phyloP scores from a whole-genome alignment of 1,140 invertebrate species.

The Nasonia longicornis region DNA sequence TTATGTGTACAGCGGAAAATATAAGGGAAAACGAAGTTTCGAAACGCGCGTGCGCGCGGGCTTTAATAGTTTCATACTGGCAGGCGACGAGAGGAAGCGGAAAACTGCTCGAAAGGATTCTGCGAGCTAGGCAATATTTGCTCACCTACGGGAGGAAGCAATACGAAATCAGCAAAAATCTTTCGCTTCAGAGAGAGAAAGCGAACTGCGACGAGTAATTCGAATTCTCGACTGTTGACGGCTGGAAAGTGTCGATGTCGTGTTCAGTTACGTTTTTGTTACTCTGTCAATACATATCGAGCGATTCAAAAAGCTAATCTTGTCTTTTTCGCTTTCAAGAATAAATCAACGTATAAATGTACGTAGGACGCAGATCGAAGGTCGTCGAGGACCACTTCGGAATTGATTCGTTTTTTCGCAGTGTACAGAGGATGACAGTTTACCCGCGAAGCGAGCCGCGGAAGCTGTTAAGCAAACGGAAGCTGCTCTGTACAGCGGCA shows the following conservation, averaged over 20 bases:
- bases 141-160: background rate
- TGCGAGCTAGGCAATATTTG: background rate
- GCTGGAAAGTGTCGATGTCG: no score
- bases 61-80: background rate
- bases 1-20: background rate
- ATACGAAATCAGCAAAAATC: slow-evolving; percentile 11
- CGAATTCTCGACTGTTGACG: background rate
- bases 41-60: background rate
- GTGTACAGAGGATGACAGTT: background rate
- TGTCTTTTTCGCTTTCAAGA: background rate
- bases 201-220: background rate
- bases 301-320: no score
- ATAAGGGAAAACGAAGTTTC: background rate
- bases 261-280: no score
- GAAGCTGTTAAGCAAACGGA: slow-evolving; percentile 8
- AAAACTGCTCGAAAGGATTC: background rate
- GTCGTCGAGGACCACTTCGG: slow-evolving; percentile 2
- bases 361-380: background rate
- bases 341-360: background rate
- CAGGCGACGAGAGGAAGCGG: background rate
- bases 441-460: background rate
- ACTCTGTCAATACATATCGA: no score
- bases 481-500: no score
- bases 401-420: slow-evolving; percentile 1
- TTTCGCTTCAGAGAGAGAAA: background rate